These are phyloP conservation scores for Macrosiphum euphorbiae DNA, from an alignment of 2,888 invertebrate genomes.

Conservation along the genomic window DNA sequence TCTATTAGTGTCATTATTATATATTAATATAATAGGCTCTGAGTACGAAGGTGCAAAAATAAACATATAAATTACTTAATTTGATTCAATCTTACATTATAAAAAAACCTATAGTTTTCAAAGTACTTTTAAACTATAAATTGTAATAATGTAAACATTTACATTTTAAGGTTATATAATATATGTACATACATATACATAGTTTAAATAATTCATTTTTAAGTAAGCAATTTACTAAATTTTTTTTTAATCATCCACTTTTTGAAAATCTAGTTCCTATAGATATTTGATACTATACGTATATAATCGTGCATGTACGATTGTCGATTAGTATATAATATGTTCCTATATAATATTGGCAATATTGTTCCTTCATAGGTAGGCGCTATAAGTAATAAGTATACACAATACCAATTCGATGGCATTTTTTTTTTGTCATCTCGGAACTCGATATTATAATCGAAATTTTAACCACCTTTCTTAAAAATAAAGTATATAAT, in stretches of 20 bases:
- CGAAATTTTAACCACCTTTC: background rate
- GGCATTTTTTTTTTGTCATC: background rate
- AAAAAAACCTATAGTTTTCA: background rate
- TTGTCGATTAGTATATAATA: too few species aligned
- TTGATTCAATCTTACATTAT: background rate
- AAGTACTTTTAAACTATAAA: background rate
- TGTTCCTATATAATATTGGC: too few species aligned
- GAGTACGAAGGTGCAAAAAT: background rate
- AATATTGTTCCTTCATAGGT: too few species aligned
- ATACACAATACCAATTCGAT: background rate
- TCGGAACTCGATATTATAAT: background rate
- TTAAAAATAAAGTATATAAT: background rate
- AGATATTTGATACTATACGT: too few species aligned
- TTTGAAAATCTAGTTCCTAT: background rate
- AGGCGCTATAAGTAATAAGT: background rate
- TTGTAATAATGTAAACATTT: background rate
- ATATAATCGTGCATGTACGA: background rate
- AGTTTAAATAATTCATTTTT: background rate
- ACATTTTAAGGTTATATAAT: background rate
- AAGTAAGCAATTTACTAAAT: background rate
- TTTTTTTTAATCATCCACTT: background rate
- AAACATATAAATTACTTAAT: background rate
- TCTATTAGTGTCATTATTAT: background rate
- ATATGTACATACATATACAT: too few species aligned
- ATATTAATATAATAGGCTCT: background rate